A percentile compares a stretch with the other conserved stretches of the same genome.
phyloP scores from a whole-genome alignment of 2,113 vertebrate species.

The Peucedramus taeniatus region DNA sequence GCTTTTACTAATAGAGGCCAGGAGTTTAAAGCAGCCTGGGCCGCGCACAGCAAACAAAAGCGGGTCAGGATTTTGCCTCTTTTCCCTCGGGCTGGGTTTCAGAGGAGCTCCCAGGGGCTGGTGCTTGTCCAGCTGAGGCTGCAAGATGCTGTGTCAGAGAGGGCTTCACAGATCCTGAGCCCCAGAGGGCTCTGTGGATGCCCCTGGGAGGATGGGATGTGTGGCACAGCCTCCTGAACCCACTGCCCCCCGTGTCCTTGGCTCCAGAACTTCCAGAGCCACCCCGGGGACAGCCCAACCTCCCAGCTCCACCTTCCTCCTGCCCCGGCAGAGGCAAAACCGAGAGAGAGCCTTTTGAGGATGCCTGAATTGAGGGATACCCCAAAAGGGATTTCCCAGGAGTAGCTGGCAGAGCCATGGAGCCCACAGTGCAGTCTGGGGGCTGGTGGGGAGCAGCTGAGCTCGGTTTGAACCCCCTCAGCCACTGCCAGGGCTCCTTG shows the following conservation, averaged over 20 bases:
- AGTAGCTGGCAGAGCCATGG: not conserved
- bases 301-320: not conserved
- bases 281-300: rapidly evolving
- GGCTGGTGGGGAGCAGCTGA: not conserved
- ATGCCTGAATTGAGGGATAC: not conserved
- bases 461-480: not conserved
- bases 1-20: not conserved
- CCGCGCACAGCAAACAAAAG: not conserved
- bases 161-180: not conserved
- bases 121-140: not conserved
- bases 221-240: not conserved
- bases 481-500: not conserved
- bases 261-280: not conserved
- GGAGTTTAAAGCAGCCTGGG: not conserved
- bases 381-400: not conserved
- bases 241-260: rapidly evolving
- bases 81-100: not conserved
- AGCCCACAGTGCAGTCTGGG: not conserved
- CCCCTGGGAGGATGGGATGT: not conserved
- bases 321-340: not conserved
- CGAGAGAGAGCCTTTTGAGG: not conserved
- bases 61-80: not conserved
- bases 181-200: not conserved
- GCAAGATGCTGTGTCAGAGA: not conserved
- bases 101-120: not conserved